Conservation (phyloP, 2,113 vertebrate species). For the Laterallus jamaicensis region DNA sequence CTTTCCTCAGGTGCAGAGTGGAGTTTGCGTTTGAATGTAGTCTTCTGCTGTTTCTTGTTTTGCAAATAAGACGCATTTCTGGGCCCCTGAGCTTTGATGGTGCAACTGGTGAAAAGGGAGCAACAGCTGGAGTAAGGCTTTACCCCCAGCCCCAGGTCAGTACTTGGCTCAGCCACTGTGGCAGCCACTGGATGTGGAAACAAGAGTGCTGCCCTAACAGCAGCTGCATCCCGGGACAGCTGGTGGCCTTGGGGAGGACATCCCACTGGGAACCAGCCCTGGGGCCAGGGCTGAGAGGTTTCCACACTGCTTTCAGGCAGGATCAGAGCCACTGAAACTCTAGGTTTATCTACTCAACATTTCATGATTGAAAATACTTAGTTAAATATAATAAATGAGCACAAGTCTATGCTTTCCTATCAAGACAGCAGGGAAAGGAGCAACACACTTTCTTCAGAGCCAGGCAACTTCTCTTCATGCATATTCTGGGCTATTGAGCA, state of each 20-base stretch:
- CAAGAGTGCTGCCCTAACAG: not conserved
- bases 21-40: not conserved
- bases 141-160: fast-evolving
- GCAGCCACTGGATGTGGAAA: not conserved
- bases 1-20: fast-evolving
- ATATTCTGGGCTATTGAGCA: not conserved
- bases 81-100: fast-evolving
- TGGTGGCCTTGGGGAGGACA: not conserved
- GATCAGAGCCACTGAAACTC: not conserved
- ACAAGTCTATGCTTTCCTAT: not conserved
- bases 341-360: not conserved
- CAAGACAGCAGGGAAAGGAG: not conserved
- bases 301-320: not conserved
- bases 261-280: not conserved
- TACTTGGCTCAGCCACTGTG: fast-evolving
- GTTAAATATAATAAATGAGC: not conserved
- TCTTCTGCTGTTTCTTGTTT: not conserved
- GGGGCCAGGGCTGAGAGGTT: not conserved
- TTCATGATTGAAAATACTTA: not conserved
- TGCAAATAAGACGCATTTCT: fast-evolving
- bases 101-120: not conserved
- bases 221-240: not conserved
- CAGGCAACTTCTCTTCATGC: not conserved
- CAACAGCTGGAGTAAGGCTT: not conserved
- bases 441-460: not conserved